Base-by-base conservation (phyloP, 2,797 vertebrate genomes). In the Sebastes vulpes region DNA sequence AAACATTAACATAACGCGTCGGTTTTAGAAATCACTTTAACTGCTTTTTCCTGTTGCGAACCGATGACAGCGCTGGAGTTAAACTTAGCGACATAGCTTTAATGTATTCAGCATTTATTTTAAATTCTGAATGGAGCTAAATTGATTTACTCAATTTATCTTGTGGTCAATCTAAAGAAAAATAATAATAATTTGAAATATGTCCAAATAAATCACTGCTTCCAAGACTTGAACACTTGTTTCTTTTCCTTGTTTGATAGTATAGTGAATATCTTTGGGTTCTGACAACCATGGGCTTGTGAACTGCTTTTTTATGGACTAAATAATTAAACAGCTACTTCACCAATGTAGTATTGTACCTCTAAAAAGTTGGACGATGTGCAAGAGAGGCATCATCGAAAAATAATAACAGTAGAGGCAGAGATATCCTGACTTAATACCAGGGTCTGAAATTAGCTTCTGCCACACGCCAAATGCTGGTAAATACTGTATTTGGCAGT, bases 1-100 rank as follows among this genome's bases (percentile, higher is more conserved):
- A 72, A 65, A 75, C 60, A 81, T 75, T 81, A 65, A 75, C 29
- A 75, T 80, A 53, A 63, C 53, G 63, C 54, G 75, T 58, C 52
- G 8, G 20, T 53, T 70, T 70, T 32, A 31, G 16, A 71, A 80
- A 75, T 63, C 18, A 31, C 61, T 72, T 42, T 1, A 72, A 59
- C 18, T 77, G 20, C 11, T 53, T 59, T 78, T 35, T 79, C 14
- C 32, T 42, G 3, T 16, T 14, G 8, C 56, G 9, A 77, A 29
- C 20, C 10, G 23, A 69, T 31, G 61, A 16, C 31, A 7, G 5
- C 4, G 12, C 5, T 26, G 12, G 53, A 14, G 26, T 42, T 14
- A 4, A 35, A 56, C 12, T 46, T 46, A 46, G 50, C 12, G 42
- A 65, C 23, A 9, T 4, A 16, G 26, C 35, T 29, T 48, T 18